These are phyloP conservation scores for Poeciliopsis paucimaculata DNA, from an alignment of 2,797 vertebrate genomes.

Conservation along the genomic window DNA sequence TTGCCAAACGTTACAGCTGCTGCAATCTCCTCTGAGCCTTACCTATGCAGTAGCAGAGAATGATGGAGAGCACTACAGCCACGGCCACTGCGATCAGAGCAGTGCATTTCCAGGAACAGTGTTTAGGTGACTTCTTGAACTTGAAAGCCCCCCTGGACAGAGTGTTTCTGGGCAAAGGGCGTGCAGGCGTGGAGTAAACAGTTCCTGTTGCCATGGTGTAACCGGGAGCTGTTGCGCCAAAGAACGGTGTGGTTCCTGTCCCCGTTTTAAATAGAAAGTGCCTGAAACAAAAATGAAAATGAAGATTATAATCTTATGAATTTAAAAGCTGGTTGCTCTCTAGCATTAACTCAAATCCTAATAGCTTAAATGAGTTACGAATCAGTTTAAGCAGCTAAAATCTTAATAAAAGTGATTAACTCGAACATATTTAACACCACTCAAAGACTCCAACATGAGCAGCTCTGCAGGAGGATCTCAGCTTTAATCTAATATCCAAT, in stretches of 20 bases:
- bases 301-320: neutral
- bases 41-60: constrained; percentile 99
- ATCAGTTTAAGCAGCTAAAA: neutral
- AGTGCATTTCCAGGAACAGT: constrained; percentile 99
- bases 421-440: neutral
- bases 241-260: constrained; percentile 97
- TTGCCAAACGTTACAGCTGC: neutral
- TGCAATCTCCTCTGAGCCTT: constrained; percentile 50
- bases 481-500: constrained; percentile 48
- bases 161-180: constrained; percentile 94
- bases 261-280: constrained; percentile 99
- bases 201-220: constrained; percentile 99
- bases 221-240: constrained; percentile 94
- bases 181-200: constrained; percentile 96
- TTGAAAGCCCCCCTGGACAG: constrained; percentile 97
- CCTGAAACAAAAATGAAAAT: constrained; percentile 73
- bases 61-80: constrained; percentile 92
- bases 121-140: constrained; percentile 97
- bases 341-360: neutral
- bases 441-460: constrained; percentile 19
- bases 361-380: neutral
- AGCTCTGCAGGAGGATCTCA: constrained; percentile 27
- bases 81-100: constrained; percentile 95
- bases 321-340: neutral
- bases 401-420: neutral